These are phyloP conservation scores for Pseudomyrmex sp. DNA, from an alignment of 1,140 invertebrate genomes.

Conservation along the genomic window DNA sequence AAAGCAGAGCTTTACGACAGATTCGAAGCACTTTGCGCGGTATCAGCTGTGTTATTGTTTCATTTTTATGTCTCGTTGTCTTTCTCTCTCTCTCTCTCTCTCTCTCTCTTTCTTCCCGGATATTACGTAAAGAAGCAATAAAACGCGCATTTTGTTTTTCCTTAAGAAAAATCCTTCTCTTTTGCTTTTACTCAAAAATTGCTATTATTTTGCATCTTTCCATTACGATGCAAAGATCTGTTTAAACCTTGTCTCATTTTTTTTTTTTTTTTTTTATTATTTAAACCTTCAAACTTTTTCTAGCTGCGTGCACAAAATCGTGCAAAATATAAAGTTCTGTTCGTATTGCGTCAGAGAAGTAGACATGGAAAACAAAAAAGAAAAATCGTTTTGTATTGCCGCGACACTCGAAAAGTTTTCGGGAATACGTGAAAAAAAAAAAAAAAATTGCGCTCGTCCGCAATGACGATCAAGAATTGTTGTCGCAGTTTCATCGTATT, in stretches of 20 bases:
- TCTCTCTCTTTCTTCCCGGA: neutral
- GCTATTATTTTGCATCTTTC: slow-evolving; percentile 1
- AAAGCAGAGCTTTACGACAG: slow-evolving; percentile 37
- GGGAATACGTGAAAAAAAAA: too few relatives aligned
- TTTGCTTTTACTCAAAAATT: neutral
- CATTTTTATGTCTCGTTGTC: slow-evolving; percentile 21
- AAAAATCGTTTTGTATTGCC: slow-evolving; percentile 1
- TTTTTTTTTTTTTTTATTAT: neutral
- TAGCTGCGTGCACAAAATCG: too few relatives aligned
- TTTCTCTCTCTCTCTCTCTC: too few relatives aligned
- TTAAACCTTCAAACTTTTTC: neutral
- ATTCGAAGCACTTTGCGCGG: slow-evolving; percentile 30
- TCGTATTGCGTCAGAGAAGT: neutral
- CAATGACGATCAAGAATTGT: slow-evolving; percentile 13
- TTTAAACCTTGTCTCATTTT: neutral
- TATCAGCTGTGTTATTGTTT: slow-evolving; percentile 38
- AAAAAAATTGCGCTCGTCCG: neutral
- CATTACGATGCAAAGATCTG: neutral
- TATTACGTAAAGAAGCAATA: slow-evolving; percentile 1
- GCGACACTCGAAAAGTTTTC: neutral
- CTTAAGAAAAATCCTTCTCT: neutral
- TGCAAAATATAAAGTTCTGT: neutral
- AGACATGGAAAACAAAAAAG: neutral
- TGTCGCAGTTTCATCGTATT: neutral
- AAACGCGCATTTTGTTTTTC: neutral